A percentile compares a stretch with the other conserved stretches of the same genome.
phyloP scores from a whole-genome alignment of 2,113 vertebrate species.

The Mystacornis crossleyi region DNA sequence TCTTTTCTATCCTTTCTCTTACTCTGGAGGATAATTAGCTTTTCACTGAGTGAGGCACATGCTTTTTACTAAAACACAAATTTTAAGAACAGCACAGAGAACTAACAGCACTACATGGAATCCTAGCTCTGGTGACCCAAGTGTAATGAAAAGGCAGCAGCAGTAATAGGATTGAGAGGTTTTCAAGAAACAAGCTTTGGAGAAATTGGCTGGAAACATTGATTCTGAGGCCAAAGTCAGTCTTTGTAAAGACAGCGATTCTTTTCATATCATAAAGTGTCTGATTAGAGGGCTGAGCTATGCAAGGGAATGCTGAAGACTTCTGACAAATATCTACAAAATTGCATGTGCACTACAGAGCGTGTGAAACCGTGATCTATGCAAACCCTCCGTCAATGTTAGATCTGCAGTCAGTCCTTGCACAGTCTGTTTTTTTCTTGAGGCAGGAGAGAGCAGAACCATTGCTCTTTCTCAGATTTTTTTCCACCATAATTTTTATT shows the following conservation, averaged over 20 bases:
- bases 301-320: background rate
- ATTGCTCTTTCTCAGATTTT: background rate
- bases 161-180: background rate
- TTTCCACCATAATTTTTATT: background rate
- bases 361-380: accelerated
- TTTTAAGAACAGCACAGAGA: background rate
- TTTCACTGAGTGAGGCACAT: background rate
- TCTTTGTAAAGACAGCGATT: background rate
- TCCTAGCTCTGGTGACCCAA: background rate
- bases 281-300: background rate
- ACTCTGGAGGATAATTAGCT: background rate
- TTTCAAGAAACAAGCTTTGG: background rate
- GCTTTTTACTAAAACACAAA: background rate
- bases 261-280: background rate
- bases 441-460: background rate
- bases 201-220: background rate
- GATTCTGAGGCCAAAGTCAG: background rate
- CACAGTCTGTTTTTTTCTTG: background rate
- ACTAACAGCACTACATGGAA: background rate
- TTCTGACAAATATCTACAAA: background rate
- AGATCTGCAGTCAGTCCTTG: background rate
- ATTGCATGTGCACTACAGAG: accelerated
- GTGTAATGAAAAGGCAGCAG: background rate
- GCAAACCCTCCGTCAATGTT: background rate
- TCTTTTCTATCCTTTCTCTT: background rate